Conservation (phyloP, 2,113 vertebrate genomes). For the Catharus minimus region DNA sequence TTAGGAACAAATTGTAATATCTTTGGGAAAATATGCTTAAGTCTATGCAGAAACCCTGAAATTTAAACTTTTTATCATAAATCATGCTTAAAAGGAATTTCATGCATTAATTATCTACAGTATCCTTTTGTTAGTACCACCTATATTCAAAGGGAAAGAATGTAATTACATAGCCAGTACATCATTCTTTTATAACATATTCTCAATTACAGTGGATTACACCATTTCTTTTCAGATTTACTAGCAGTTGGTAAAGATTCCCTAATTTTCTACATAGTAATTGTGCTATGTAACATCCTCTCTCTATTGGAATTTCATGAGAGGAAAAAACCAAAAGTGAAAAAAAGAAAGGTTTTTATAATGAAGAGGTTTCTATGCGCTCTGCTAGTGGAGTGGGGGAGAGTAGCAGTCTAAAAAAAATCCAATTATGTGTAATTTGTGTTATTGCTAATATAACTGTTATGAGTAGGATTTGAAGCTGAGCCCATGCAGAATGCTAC, state of each 20-base stretch:
- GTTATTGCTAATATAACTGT: constrained; percentile 60
- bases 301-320: not conserved
- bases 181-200: not conserved
- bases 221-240: not conserved
- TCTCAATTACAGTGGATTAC: not conserved
- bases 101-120: not conserved
- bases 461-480: constrained; percentile 69
- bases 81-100: not conserved
- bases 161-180: not conserved
- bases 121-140: not conserved
- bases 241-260: not conserved
- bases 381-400: not conserved
- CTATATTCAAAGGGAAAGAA: not conserved
- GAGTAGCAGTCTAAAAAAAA: constrained; percentile 35
- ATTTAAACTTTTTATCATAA: not conserved
- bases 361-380: constrained; percentile 11
- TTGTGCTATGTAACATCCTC: not conserved
- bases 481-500: constrained; percentile 63
- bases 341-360: not conserved
- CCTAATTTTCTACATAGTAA: not conserved
- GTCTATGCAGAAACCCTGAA: not conserved
- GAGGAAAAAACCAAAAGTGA: not conserved
- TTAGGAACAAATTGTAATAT: not conserved
- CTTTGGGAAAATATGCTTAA: not conserved
- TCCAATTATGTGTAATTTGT: constrained; percentile 68